A percentile compares a stretch with the other conserved stretches of the same genome.
These are phyloP conservation scores for Acanthosepion pharaonis DNA, from an alignment of 2,888 invertebrate genomes.

Conservation along the genomic window DNA sequence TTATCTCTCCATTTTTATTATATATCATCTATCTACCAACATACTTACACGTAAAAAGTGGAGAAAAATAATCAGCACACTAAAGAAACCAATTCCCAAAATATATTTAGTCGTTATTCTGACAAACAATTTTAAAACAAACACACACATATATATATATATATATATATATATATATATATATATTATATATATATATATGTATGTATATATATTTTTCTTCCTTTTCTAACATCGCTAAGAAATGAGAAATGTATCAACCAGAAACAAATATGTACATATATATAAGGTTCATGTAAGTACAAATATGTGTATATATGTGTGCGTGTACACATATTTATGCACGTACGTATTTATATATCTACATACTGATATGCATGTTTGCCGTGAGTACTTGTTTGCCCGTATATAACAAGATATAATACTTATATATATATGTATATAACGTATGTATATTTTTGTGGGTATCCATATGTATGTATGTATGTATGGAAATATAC, in stretches of 20 bases:
- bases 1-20: no score
- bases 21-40: no score
- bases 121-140: not conserved
- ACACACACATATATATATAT: not conserved
- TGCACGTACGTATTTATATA: not conserved
- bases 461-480: not conserved
- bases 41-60: no score
- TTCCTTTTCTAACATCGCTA: no score
- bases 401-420: not conserved
- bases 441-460: not conserved
- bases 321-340: not conserved
- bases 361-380: not conserved
- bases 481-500: not conserved
- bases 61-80: no score
- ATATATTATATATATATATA: not conserved
- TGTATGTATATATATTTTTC: no score
- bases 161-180: not conserved
- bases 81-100: no score
- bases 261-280: no score
- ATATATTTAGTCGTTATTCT: no score
- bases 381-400: no score
- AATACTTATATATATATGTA: not conserved
- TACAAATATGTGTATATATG: not conserved
- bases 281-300: no score
- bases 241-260: no score